phyloP scores from a whole-genome alignment of 1,140 invertebrate species.

The Caenorhabditis briggsae region DNA sequence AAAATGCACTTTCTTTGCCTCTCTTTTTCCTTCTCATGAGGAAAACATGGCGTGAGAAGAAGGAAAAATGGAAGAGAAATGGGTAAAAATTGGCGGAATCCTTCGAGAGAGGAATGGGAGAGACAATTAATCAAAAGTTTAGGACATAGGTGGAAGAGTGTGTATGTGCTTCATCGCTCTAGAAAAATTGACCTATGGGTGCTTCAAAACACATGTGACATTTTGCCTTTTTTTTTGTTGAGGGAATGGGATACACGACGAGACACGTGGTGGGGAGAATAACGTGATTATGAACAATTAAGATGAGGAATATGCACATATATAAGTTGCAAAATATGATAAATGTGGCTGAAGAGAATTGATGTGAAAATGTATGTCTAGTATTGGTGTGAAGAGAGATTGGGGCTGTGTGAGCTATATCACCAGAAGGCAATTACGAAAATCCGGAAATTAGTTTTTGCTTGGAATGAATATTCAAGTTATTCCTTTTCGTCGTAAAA shows the following conservation, averaged over 20 bases:
- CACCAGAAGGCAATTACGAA: no score
- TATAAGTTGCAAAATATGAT: no score
- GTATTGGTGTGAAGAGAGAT: no score
- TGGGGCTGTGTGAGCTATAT: no score
- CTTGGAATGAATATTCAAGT: no score
- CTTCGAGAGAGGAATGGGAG: not conserved
- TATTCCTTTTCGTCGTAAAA: no score
- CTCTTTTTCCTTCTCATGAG: not conserved
- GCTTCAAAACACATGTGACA: slow-evolving; percentile 31
- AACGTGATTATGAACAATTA: not conserved
- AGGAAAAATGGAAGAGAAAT: not conserved
- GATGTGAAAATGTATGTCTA: no score
- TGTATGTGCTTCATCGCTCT: no score
- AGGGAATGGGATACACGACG: not conserved
- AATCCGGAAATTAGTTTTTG: no score
- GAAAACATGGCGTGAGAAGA: slow-evolving; percentile 43
- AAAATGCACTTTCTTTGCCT: not conserved
- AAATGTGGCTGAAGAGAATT: no score
- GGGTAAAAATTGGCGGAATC: not conserved
- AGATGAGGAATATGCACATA: no score
- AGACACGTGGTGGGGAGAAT: not conserved
- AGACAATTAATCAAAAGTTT: slow-evolving; percentile 48
- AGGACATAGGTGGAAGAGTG: no score
- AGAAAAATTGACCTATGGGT: not conserved
- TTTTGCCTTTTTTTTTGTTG: not conserved